Percentiles rank a stretch among this genome's conserved stretches.
These are phyloP conservation scores for Apis cerana DNA, from an alignment of 1,140 invertebrate genomes.

Conservation along the genomic window DNA sequence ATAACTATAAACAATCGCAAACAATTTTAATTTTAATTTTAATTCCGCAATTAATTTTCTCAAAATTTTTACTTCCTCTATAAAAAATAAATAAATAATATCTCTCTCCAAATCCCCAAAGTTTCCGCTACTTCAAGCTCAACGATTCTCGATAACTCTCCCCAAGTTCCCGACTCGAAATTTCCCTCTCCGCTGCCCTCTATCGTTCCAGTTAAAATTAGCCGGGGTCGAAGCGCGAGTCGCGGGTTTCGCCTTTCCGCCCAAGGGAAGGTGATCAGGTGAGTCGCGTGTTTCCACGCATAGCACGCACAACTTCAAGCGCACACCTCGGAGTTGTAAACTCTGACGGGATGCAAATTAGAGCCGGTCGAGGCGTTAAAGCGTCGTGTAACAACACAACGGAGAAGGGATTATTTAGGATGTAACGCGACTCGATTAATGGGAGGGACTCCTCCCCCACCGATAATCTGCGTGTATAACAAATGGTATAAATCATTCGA, in stretches of 20 bases:
- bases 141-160: no score
- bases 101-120: no score
- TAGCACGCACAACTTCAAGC: slow-evolving; percentile 28
- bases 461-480: slow-evolving; percentile 36
- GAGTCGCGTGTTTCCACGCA: neutral
- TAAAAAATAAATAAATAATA: no score
- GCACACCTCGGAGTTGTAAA: slow-evolving; percentile 28
- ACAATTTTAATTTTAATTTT: no score
- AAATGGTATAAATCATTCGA: slow-evolving; percentile 45
- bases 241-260: neutral
- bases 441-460: neutral
- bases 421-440: slow-evolving; percentile 52
- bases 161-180: no score
- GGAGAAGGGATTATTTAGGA: slow-evolving; percentile 55
- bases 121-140: no score
- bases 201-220: neutral
- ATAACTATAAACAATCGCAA: no score
- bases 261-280: no score
- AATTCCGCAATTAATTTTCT: no score
- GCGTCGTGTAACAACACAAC: slow-evolving; percentile 47
- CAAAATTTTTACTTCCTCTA: no score
- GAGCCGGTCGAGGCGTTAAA: slow-evolving; percentile 26
- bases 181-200: no score
- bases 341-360: slow-evolving; percentile 56
- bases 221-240: neutral